Base-by-base conservation (phyloP, 2,797 vertebrate species). In the Chiroxiphia lanceolata region DNA sequence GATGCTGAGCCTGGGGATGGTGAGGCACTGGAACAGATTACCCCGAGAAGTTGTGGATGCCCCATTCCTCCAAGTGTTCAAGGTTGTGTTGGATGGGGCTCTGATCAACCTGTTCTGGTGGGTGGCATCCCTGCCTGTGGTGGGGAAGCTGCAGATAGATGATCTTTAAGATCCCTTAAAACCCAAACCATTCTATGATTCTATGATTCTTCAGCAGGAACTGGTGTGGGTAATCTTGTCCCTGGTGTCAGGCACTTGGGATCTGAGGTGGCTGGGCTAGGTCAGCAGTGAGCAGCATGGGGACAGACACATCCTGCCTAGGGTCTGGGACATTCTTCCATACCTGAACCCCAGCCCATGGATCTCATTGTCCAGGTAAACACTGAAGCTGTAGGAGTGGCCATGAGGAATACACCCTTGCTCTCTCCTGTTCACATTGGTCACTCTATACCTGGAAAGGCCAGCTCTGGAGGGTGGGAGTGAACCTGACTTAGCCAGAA, bases 281-380 rank as follows among this genome's bases (percentile, higher is more conserved):
- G n/a, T 64, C 53, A 64, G 29, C 8, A 5, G 5, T 13, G 50
- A 57, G 54, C 54, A 69, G 54, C 3, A 0, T 0, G 0, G 51
- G 14, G 26, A 9, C 47, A 77, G 74, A 48, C 75, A 81, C 56
- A 83, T 42, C 57, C 45, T 72, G 33, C 71, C 36, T 59, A 60
- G 54, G 50, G 51, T 75, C 27, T 23, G 29, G 31, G 26, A 20
- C 25, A 26, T 74, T 89, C 17, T 50, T 68, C 22, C 16, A 22
- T 0, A 2, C 15, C 36, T 3, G 3, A 45, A 42, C 29, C 26
- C 14, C 56, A 81, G 25, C 53, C 53, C 75, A 12, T 0, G 1
- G n/a, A 14, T 10, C 44, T 27, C 47, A 10, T 9, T 64, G 44
- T 61, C 60, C 2, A 8, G 31, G 33, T 15, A 34, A 92, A 51